phyloP scores from a whole-genome alignment of 2,888 invertebrate species.

The Dasypogon diadema region DNA sequence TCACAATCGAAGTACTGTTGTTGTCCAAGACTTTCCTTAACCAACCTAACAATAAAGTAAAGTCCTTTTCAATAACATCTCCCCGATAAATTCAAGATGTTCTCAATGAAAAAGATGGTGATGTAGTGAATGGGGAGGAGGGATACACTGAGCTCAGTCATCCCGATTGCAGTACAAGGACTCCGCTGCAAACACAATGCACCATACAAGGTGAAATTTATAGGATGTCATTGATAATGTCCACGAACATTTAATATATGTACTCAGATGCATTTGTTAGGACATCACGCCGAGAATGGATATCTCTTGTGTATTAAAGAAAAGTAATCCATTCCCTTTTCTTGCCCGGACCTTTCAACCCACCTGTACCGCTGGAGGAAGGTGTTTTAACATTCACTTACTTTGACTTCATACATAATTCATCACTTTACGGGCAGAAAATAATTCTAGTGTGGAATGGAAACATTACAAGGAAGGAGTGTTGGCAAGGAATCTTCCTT shows the following conservation, averaged over 20 bases:
- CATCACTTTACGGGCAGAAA: constrained; percentile 35
- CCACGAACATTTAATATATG: neutral
- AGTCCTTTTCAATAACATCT: constrained; percentile 5
- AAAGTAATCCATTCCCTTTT: neutral
- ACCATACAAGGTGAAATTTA: neutral
- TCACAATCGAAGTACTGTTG: neutral
- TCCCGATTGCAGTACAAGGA: neutral
- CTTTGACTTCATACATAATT: constrained; percentile 54
- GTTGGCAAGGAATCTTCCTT: neutral
- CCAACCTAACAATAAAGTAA: neutral
- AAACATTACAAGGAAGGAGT: neutral
- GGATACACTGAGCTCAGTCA: neutral
- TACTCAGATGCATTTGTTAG: neutral
- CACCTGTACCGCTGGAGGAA: constrained; percentile 17
- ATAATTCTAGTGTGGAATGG: constrained; percentile 29
- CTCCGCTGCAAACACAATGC: neutral
- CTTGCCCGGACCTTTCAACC: neutral
- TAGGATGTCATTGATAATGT: constrained; percentile 7
- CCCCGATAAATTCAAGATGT: neutral
- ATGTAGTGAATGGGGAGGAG: neutral
- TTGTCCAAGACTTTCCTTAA: neutral
- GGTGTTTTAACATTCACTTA: constrained; percentile 54
- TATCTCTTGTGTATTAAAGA: neutral
- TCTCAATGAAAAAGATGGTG: neutral
- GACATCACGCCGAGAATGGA: neutral